Evolutionary conservation across 2,888 invertebrate genomes (phyloP), one percentile per base, ranked within the genome.

Genomic region (Escarpia spicata): DNA sequence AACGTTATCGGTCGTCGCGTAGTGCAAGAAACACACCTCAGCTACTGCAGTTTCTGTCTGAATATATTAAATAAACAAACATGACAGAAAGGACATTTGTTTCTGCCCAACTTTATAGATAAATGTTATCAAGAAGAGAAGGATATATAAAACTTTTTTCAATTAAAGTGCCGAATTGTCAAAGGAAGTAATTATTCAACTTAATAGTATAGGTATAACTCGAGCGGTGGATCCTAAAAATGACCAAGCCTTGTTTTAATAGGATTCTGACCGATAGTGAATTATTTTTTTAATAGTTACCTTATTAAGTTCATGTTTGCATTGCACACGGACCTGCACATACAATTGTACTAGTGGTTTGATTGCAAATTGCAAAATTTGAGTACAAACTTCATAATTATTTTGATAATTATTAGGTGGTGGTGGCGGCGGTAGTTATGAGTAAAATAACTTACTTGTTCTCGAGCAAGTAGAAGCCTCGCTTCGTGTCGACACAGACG

Each of bases 401-500:
- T 37, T 37, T 1, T 75, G 75, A 26, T 19, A 19, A 26, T 75
- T 75, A 75, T 75, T n/a, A 26, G 6, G 19, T 75, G 19, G 75
- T 75, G 75, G 15, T 75, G 19, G 19, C 19, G 75, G 6, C 26
- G 26, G 6, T 75, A 26, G n/a, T 26, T 26, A 75, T 4, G 75
- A 26, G 26, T 19, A 3, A 26, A 52, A 6, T 26, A 26, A 75
- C 90, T 89, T 45, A 93, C 93, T 90, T 92, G 93, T 93, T 93
- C 60, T 93, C 93, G 44, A 93, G 92, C 15, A 93, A 92, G 90
- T 93, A 93, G 90, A 93, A 93, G 43, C 91, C 58, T 44, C 58
- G 75, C 37, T 45, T 52, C 31, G 37, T 92, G 75, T 93, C 92
- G 43, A 93, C 60, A 90, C 93, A 93, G 43, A 92, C 90, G 45